Evolutionary conservation across 2,797 vertebrate species (phyloP).

Genomic region (Phoeniculus purpureus): DNA sequence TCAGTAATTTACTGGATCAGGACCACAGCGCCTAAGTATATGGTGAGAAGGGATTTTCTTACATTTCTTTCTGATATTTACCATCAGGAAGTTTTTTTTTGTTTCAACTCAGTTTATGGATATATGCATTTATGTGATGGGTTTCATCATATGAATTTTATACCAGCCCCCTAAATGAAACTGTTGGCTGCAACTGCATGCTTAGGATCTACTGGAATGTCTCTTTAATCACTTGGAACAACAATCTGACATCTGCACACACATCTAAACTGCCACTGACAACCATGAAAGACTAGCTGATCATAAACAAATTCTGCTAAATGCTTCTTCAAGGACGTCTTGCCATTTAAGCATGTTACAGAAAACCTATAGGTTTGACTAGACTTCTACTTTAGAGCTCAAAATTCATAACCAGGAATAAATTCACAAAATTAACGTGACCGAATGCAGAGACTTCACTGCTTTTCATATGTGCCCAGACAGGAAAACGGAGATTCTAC

Average conservation of each 20-base stretch:
- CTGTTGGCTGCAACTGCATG: neutral
- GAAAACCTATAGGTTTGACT: neutral
- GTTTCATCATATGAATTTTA: slow-evolving; percentile 37
- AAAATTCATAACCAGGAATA: neutral
- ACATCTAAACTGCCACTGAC: neutral
- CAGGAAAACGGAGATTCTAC: neutral
- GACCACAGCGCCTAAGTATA: neutral
- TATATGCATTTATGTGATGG: neutral
- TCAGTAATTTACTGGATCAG: neutral
- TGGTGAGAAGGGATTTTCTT: neutral
- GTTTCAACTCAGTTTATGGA: slow-evolving; percentile 9
- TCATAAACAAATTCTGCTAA: slow-evolving; percentile 8
- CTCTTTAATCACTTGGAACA: neutral
- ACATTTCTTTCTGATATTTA: slow-evolving; percentile 24
- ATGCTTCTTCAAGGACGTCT: neutral
- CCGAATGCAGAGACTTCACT: neutral
- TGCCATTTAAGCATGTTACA: neutral
- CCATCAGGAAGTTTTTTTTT: neutral
- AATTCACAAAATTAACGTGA: neutral
- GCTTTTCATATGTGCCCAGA: neutral
- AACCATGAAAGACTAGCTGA: neutral
- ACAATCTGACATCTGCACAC: neutral
- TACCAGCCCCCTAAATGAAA: slow-evolving; percentile 10
- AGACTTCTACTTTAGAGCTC: neutral
- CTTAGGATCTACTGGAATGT: neutral